Evolutionary conservation across 2,888 invertebrate species (phyloP), one percentile per base, ranked within the genome.

Genomic region (Apamea anceps): DNA sequence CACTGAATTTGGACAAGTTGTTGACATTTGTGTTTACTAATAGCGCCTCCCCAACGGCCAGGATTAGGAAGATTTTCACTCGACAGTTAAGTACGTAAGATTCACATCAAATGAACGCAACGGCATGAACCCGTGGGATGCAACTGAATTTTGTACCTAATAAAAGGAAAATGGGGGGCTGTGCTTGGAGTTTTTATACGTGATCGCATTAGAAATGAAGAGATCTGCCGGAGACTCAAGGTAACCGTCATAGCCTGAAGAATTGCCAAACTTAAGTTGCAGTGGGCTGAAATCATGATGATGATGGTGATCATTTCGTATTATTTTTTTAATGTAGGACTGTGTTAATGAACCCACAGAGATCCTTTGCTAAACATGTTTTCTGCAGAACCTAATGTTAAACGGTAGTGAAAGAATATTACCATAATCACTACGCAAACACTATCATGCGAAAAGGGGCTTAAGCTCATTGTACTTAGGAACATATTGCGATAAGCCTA

Each of bases 21-120:
- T 73, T 70, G 70, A 84, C 63, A 79, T 84, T 70, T 63, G 32
- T 54, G n/a, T 79, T 63, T 10, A 42, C n/a, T 42, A 45, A 60
- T n/a, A 57, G 79, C n/a, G 42, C 25, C 3, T 72, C 5, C 18
- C 21, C 51, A 8, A 51, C 42, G 65, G 21, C 5, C 7, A 15
- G 21, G n/a, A 15, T 62, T 48, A 12, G 18, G 12, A 48, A 54
- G 63, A 83, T 71, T 54, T 60, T 65, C 42, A 15, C 18, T 65
- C 51, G 83, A 18, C 15, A 57, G 28, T 57, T 37, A n/a, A 32
- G 25, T 13, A 21, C 15, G 21, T 1, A 13, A 15, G 42, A 51
- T 66, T 57, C 18, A 37, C 18, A 48, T 13, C 1, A 54, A 51
- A 51, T 63, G 8, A 72, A 63, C 13, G 54, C 3, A 63, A 12